These are phyloP conservation scores for Luffia ferchaultella DNA, from an alignment of 2,888 invertebrate species.

Conservation along the genomic window DNA sequence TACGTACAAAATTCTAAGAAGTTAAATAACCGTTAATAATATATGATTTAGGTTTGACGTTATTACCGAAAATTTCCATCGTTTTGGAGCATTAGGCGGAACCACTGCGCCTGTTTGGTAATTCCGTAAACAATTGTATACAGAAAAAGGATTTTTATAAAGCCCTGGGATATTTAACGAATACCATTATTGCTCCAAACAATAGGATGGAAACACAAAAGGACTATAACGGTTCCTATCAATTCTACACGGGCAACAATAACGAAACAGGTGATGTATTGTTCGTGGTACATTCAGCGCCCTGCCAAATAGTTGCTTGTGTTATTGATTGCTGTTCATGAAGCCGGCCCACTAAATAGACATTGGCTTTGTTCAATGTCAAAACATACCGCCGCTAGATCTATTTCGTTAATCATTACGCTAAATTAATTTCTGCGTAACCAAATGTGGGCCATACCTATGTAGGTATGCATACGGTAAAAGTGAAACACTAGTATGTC, in stretches of 20 bases:
- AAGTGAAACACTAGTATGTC: too few relatives aligned
- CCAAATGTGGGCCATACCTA: too few relatives aligned
- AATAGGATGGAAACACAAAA: not conserved
- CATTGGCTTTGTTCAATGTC: not conserved
- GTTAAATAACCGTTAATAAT: not conserved
- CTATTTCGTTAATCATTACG: too few relatives aligned
- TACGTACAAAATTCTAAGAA: too few relatives aligned
- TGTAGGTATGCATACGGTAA: too few relatives aligned
- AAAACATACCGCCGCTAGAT: not conserved
- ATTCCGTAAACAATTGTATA: not conserved
- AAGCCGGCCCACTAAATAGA: not conserved
- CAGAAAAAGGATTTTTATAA: not conserved
- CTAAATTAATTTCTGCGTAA: too few relatives aligned
- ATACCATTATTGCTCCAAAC: not conserved
- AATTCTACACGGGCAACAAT: not conserved
- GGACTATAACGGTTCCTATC: not conserved
- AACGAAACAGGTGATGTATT: not conserved
- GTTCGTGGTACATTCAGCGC: not conserved
- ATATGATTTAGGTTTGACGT: not conserved
- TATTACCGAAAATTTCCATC: not conserved
- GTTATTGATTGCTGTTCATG: not conserved
- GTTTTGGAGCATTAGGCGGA: not conserved
- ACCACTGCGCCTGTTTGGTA: not conserved
- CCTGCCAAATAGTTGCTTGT: not conserved
- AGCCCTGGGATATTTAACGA: not conserved